phyloP scores from a whole-genome alignment of 2,888 invertebrate genomes.

The Eledona agricola region DNA sequence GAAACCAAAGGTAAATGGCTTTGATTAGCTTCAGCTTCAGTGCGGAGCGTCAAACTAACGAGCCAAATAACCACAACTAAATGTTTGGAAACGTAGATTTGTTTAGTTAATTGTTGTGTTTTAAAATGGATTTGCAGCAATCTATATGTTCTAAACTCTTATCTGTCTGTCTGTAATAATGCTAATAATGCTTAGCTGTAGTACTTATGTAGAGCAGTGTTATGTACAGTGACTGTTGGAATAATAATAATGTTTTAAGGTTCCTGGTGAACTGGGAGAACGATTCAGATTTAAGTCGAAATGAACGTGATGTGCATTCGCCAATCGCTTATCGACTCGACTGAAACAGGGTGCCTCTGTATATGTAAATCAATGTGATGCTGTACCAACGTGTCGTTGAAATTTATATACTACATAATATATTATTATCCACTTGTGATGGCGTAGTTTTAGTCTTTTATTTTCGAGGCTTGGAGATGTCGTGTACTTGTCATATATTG shows the following conservation, averaged over 20 bases:
- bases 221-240: constrained; percentile 3
- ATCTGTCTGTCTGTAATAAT: constrained; percentile 1
- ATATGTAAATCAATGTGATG: constrained; percentile 43
- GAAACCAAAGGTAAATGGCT: constrained; percentile 77
- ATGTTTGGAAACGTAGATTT: constrained; percentile 7
- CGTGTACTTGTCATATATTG: constrained; percentile 16
- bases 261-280: constrained; percentile 69
- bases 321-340: constrained; percentile 42
- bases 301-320: constrained; percentile 40
- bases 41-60: constrained; percentile 52
- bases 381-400: constrained; percentile 43
- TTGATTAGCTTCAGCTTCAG: constrained; percentile 39
- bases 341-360: constrained; percentile 51
- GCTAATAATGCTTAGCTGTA: constrained; percentile 17
- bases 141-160: background rate
- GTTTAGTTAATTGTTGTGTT: no score
- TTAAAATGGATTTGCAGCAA: no score
- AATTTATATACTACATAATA: constrained; percentile 22
- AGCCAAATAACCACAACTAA: constrained; percentile 37
- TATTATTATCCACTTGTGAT: constrained; percentile 17
- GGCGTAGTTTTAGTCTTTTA: constrained; percentile 22
- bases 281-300: constrained; percentile 61
- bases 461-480: constrained; percentile 9
- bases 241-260: constrained; percentile 62
- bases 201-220: constrained; percentile 4